Base-by-base conservation (phyloP, 2,113 vertebrate genomes). In the Emydocephalus ijimae region DNA sequence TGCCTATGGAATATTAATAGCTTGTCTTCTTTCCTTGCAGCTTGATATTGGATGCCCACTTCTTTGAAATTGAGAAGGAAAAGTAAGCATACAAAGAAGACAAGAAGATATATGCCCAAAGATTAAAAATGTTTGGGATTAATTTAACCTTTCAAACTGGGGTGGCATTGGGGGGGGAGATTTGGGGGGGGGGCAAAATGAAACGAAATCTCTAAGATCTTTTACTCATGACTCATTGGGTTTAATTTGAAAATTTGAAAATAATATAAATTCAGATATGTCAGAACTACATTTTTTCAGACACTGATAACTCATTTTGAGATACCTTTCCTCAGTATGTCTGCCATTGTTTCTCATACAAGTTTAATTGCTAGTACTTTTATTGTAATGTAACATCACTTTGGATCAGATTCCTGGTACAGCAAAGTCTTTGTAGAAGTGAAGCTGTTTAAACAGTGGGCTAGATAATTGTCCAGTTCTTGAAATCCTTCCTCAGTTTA, bases 371-470 rank as follows among this genome's bases (percentile, higher is more conserved):
- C 48, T 61, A 34, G 52, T 64, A 50, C 85, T 69, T 55, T 88
- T 34, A n/a, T 85, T 87, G 45, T 93, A 48, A n/a, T 39, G 15
- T 54, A 20, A 90, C 61, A 34, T n/a, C 88, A 87, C 26, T 87
- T 45, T 64, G 9, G 29, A 6, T 24, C 23, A 86, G 6, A 9
- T 26, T 11, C 29, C 55, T 52, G 23, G 86, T 90, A 45, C 45
- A 52, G 21, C 48, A 64, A 64, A 64, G 92, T 57, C 89, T 90
- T 90, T 29, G n/a, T 54, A 64, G 56, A 29, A 24, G 54, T 69
- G 45, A 81, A 93, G 89, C 89, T 93, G 89, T 90, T 93, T 87
- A 93, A 92, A 92, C 54, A 92, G 88, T 86, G 29, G 21, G 29
- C n/a, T 87, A 64, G 45, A 90, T 92, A 92, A 92, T 86, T 45